These are phyloP conservation scores for sheep (Ovis aries) DNA, from an alignment of 2,113 vertebrate species.

Conservation along the genomic window DNA sequence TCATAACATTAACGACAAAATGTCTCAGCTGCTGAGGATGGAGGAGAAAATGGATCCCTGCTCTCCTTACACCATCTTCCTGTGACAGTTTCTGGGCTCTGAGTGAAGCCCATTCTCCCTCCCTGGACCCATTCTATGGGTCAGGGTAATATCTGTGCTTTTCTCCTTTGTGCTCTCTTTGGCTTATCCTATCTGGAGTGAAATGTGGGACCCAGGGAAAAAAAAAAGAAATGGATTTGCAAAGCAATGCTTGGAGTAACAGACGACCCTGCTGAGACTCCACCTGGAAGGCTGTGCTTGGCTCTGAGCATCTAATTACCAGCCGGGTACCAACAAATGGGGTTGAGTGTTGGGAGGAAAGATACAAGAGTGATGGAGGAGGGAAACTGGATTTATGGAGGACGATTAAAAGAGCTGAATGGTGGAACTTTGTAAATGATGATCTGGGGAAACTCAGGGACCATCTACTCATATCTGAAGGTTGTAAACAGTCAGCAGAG, in stretches of 20 bases:
- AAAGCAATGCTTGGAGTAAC: not conserved
- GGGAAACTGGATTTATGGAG: conserved; percentile 40
- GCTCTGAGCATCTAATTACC: conserved; percentile 37
- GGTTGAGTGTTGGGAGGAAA: not conserved
- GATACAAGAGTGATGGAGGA: conserved; percentile 5
- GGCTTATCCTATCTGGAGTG: conserved; percentile 2
- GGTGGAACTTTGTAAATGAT: conserved; percentile 8
- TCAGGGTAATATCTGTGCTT: not conserved
- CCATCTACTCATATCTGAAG: not conserved
- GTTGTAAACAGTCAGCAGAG: conserved; percentile 47
- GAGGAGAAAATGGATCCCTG: not conserved
- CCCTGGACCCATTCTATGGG: not conserved
- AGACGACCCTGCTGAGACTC: conserved; percentile 19
- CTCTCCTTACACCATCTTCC: not conserved
- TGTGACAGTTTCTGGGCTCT: not conserved
- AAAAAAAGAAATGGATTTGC: not conserved
- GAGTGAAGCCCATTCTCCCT: not conserved
- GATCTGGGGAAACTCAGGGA: conserved; percentile 4
- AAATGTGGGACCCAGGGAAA: conserved; percentile 3
- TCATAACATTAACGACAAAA: not conserved
- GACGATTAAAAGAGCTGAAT: conserved; percentile 49
- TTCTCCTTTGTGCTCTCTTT: not conserved
- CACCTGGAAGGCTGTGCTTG: conserved; percentile 11
- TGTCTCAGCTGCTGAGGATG: not conserved
- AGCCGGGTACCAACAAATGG: conserved; percentile 34